Evolutionary conservation across 2,888 invertebrate genomes (phyloP), one percentile per base, ranked within the genome.

Genomic region (Eupithecia inturbata): DNA sequence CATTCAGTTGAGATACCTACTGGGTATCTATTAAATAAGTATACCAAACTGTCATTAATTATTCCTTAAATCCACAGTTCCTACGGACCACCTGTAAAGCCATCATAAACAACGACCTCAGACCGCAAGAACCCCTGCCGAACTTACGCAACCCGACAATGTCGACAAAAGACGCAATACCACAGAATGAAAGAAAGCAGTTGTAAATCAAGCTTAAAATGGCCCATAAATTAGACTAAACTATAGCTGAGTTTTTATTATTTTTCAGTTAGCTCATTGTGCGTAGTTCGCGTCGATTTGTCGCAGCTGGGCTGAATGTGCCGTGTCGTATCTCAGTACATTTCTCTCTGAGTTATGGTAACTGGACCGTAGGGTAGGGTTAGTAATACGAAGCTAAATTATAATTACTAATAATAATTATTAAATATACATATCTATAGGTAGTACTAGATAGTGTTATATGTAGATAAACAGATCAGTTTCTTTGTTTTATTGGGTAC

Each of bases 141-240:
- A 67, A 73, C 73, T 79, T 79, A 75, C 78, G 77, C 80, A 77
- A 80, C 73, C 77, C 73, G 67, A 72, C 68, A 62, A 67, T 74
- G 64, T 67, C 45, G 57, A 79, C 80, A 80, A 80, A 74, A 79
- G 77, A 76, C 75, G 73, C 71, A 72, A 74, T 68, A 67, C 71
- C 74, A 74, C 71, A 71, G 74, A 74, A 74, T 75, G 49, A 70
- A 70, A 72, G 79, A 80, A 80, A 80, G 80, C 76, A 76, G 74
- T 79, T 75, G 86, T 91, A 91, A 90, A 91, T 90, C 90, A 91
- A 81, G 79, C 74, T 79, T 79, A 81, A 83, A 82, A 85, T 82
- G 80, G 78, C 72, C 82, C 89, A 88, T 92, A 91, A 92, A 92
- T 93, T 91, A 85, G 80, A 77, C 84, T 87, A 89, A 89, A 91